Conservation (phyloP, 2,113 vertebrate genomes). For the Paramisgurnus dabryanus region DNA sequence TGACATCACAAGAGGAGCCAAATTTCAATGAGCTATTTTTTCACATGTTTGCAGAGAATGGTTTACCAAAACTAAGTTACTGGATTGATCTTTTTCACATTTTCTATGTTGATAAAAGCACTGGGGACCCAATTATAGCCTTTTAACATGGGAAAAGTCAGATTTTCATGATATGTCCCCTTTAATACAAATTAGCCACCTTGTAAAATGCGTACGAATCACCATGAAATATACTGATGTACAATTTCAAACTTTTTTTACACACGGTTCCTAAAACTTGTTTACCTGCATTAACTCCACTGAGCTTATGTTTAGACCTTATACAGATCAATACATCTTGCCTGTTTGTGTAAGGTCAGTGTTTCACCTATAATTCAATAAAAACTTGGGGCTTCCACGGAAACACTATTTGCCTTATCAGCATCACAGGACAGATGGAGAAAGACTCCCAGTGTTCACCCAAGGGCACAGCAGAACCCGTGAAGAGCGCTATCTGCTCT, state of each 20-base stretch:
- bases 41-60: no score
- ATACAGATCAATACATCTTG: neutral
- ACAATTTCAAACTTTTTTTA: neutral
- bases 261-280: neutral
- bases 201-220: no score
- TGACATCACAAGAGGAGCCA: no score
- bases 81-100: no score
- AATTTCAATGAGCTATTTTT: no score
- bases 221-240: no score
- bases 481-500: neutral
- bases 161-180: no score
- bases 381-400: constrained; percentile 18
- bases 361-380: constrained; percentile 21
- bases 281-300: constrained; percentile 7
- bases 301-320: neutral
- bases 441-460: neutral
- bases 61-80: no score
- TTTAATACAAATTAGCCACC: no score
- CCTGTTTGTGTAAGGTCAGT: neutral
- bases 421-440: constrained; percentile 8
- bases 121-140: no score
- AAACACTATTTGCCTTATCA: constrained; percentile 29
- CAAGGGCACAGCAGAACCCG: neutral
- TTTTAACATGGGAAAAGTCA: no score
- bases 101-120: no score